These are phyloP conservation scores for Melieria omissa DNA, from an alignment of 2,888 invertebrate species.

Conservation along the genomic window DNA sequence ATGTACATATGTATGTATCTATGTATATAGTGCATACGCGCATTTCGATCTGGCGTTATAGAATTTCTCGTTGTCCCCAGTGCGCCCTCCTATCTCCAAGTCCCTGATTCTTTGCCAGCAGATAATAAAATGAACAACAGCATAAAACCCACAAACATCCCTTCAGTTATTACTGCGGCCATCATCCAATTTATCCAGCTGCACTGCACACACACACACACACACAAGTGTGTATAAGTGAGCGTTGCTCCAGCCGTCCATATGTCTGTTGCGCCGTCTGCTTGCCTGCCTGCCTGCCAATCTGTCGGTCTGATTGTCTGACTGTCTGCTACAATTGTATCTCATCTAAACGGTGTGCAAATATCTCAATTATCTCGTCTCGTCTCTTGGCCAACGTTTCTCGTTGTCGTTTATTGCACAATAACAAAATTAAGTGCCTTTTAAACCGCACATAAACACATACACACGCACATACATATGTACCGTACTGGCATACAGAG, in stretches of 20 bases:
- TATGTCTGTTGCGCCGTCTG: neutral
- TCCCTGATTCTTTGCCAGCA: constrained; percentile 30
- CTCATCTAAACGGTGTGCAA: constrained; percentile 45
- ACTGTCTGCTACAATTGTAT: neutral
- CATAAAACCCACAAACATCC: constrained; percentile 30
- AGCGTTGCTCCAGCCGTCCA: neutral
- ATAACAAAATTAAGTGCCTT: constrained; percentile 57
- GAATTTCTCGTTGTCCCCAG: constrained; percentile 5
- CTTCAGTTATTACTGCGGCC: constrained; percentile 32
- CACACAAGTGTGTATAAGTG: neutral
- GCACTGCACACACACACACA: neutral
- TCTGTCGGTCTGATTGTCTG: constrained; percentile 33
- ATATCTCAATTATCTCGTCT: constrained; percentile 46
- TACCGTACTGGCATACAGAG: constrained; percentile 15
- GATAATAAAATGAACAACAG: constrained; percentile 47
- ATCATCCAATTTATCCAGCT: constrained; percentile 26
- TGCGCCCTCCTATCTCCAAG: constrained; percentile 18
- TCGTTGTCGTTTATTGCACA: constrained; percentile 51
- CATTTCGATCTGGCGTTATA: neutral
- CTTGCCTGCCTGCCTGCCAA: constrained; percentile 13
- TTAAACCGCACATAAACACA: constrained; percentile 47
- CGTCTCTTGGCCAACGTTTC: constrained; percentile 28
- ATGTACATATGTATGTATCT: too few relatives aligned
- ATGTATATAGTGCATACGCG: too few relatives aligned
- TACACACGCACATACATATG: constrained; percentile 5